phyloP scores from a whole-genome alignment of 2,888 invertebrate genomes.

The Ichneumoninae sp. region DNA sequence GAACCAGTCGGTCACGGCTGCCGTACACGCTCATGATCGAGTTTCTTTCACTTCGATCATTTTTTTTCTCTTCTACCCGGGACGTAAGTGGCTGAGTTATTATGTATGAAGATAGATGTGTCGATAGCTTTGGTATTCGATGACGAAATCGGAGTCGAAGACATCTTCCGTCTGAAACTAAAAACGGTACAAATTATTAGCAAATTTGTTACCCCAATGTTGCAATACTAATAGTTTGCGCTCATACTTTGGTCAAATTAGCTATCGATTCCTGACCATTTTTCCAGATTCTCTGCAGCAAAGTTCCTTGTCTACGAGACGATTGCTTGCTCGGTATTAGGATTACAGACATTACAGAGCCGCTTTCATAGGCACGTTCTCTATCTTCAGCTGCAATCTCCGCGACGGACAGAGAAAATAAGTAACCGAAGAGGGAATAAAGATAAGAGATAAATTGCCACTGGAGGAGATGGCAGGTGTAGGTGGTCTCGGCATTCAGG shows the following conservation, averaged over 20 bases:
- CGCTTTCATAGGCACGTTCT: background rate
- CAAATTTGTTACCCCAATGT: background rate
- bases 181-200: background rate
- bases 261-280: background rate
- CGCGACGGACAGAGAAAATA: conserved; percentile 67
- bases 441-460: conserved; percentile 74
- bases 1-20: conserved; percentile 68
- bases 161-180: background rate
- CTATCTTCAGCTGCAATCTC: conserved; percentile 76
- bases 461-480: conserved; percentile 78
- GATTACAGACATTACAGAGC: background rate
- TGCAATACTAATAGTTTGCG: no score
- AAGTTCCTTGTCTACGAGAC: background rate
- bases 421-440: conserved; percentile 50
- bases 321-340: no score
- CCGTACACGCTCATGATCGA: conserved; percentile 54
- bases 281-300: background rate
- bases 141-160: background rate
- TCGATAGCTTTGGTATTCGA: background rate
- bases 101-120: background rate
- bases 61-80: conserved; percentile 31
- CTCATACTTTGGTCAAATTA: background rate
- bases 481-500: conserved; percentile 77
- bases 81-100: conserved; percentile 2
- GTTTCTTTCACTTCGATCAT: conserved; percentile 34